Percentiles rank a stretch among this genome's conserved stretches.
These are phyloP conservation scores for Drosophila littoralis DNA, from an alignment of 1,140 invertebrate genomes.

Conservation along the genomic window DNA sequence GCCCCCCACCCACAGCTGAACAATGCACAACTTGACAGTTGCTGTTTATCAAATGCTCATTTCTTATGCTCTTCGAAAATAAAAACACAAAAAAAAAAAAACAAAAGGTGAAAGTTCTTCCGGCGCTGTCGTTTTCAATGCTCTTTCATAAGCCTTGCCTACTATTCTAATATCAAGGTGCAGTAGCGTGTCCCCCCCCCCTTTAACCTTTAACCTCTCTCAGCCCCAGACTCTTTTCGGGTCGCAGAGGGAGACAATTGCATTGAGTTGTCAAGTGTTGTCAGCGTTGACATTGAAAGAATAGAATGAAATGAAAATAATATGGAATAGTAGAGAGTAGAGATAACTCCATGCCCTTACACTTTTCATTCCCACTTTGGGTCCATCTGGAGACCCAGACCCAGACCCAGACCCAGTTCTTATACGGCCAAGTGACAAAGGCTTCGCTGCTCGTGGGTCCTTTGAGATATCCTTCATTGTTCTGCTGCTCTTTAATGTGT, in stretches of 20 bases:
- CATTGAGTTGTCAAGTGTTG: conserved; percentile 82
- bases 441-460: too few species aligned
- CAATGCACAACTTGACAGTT: conserved; percentile 22
- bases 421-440: conserved; percentile 32
- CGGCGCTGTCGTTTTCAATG: conserved; percentile 53
- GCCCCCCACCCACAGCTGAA: neutral
- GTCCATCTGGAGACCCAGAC: conserved; percentile 22
- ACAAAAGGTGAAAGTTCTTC: conserved; percentile 79
- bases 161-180: conserved; percentile 45
- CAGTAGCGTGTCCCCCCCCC: conserved; percentile 14
- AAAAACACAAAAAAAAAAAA: neutral
- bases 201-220: too few species aligned
- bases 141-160: conserved; percentile 65
- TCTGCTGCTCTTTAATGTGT: conserved; percentile 75
- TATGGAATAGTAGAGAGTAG: neutral
- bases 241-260: conserved; percentile 41
- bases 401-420: conserved; percentile 24
- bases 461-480: conserved; percentile 47
- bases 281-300: conserved; percentile 76
- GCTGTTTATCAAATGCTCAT: conserved; percentile 56
- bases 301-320: conserved; percentile 17
- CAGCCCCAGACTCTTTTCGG: neutral
- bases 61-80: conserved; percentile 26
- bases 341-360: conserved; percentile 1
- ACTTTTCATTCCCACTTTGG: conserved; percentile 8